These are phyloP conservation scores for Choristoneura rosaceana DNA, from an alignment of 2,888 invertebrate species.

Conservation along the genomic window DNA sequence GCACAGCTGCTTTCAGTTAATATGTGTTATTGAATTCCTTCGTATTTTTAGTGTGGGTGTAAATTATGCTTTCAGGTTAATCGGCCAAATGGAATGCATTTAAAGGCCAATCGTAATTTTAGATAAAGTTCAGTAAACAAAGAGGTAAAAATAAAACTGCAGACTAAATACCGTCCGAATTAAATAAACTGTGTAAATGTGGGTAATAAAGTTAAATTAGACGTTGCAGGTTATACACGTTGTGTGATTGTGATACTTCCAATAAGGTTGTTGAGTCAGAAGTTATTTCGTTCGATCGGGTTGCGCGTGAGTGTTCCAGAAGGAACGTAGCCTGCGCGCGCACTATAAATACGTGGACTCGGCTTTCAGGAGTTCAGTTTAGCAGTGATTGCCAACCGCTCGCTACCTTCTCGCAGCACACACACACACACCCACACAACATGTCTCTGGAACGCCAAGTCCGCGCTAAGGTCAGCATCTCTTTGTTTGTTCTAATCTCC, in stretches of 20 bases:
- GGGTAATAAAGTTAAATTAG: conserved; percentile 37
- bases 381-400: conserved; percentile 67
- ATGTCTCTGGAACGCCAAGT: conserved; percentile 98
- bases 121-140: conserved; percentile 11
- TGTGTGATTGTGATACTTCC: conserved; percentile 32
- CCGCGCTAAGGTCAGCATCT: conserved; percentile 91
- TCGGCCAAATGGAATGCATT: conserved; percentile 2
- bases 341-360: conserved; percentile 80
- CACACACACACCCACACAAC: conserved; percentile 68
- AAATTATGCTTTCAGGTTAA: conserved; percentile 1
- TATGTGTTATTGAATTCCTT: not conserved
- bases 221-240: conserved; percentile 42
- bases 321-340: conserved; percentile 72
- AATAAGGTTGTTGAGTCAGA: conserved; percentile 75
- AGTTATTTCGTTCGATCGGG: conserved; percentile 69
- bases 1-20: not conserved
- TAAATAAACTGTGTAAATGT: conserved; percentile 9
- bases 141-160: conserved; percentile 17
- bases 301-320: conserved; percentile 77
- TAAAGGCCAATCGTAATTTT: not conserved
- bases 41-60: not conserved
- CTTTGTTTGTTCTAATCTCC: conserved; percentile 45
- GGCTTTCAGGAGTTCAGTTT: conserved; percentile 82
- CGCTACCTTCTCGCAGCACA: conserved; percentile 64
- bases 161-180: conserved; percentile 11